phyloP scores from a whole-genome alignment of 2,797 vertebrate genomes.

The Enteromius viviparus region DNA sequence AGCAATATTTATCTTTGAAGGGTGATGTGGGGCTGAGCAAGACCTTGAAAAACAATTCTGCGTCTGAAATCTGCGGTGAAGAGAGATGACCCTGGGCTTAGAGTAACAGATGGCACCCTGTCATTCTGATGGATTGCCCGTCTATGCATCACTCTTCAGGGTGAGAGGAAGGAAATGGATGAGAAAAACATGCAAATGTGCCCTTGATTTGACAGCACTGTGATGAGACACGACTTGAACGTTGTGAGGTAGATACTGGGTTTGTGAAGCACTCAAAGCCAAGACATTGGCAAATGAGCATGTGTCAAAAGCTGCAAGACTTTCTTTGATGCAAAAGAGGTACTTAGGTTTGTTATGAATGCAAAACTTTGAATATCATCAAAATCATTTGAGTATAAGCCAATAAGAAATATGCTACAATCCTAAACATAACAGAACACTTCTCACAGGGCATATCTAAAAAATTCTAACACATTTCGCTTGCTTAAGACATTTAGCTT shows the following conservation, averaged over 20 bases:
- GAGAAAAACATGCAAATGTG: constrained; percentile 49
- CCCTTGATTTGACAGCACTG: constrained; percentile 38
- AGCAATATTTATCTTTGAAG: constrained; percentile 46
- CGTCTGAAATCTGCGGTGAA: constrained; percentile 16
- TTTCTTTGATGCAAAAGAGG: neutral
- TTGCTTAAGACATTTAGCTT: neutral
- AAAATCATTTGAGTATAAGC: neutral
- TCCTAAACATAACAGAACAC: neutral
- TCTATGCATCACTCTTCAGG: constrained; percentile 32
- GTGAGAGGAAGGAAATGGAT: constrained; percentile 4
- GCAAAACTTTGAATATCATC: neutral
- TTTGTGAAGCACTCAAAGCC: constrained; percentile 13
- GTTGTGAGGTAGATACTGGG: constrained; percentile 7
- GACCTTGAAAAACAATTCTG: constrained; percentile 26
- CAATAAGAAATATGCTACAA: neutral
- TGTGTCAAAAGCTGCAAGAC: constrained; percentile 6
- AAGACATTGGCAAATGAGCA: constrained; percentile 23
- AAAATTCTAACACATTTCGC: neutral
- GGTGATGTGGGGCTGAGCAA: neutral
- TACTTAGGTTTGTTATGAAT: neutral
- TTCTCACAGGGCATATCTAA: neutral
- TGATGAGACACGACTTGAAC: constrained; percentile 10
- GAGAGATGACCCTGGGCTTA: constrained; percentile 28
- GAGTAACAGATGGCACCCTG: constrained; percentile 44
- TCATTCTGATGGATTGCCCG: constrained; percentile 35